Evolutionary conservation across 2,113 vertebrate species (phyloP), one percentile per base, ranked within the genome.

Genomic region (Promerops cafer): DNA sequence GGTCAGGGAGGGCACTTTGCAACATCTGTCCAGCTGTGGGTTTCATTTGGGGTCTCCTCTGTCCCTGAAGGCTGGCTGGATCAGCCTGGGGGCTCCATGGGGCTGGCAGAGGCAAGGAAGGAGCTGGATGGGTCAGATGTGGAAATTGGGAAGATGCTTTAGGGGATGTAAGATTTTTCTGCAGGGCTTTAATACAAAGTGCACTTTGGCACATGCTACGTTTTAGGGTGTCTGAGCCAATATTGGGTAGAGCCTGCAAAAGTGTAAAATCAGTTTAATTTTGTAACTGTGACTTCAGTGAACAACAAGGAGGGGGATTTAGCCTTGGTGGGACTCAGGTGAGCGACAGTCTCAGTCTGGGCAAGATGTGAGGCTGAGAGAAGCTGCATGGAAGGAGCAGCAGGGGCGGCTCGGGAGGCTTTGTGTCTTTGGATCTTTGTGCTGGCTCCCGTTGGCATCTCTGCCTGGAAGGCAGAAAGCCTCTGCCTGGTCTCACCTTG

Each of bases 401-500:
- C 49, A 50, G 65, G 2, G 72, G 37, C 2, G 5, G 65, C 82
- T 7, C 6, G 31, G 70, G 56, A 50, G 40, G 23, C 10, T 47
- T n/a, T 65, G 33, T 54, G 77, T 2, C 83, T 76, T 19, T 92
- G 85, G 59, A 9, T 83, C 63, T 64, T 50, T 61, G 50, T 68
- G 61, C 91, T 76, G 57, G 1, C 52, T 53, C 60, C 74, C 1
- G 0, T 15, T 70, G 86, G 53, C 28, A 7, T 26, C 40, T 69
- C 68, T 86, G 76, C 89, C 77, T 19, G 27, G 26, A 37, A 39
- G 83, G 45, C 0, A 47, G 60, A 45, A 47, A 76, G 77, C 47
- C 80, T 54, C 39, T 54, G 53, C 53, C 37, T 9, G 33, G 9
- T 10, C 97, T 98, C 97, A 99, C 99, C 99, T 99, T 99, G 96